Conservation (phyloP, 1,140 invertebrate genomes). For the Drosophila subobscura region DNA sequence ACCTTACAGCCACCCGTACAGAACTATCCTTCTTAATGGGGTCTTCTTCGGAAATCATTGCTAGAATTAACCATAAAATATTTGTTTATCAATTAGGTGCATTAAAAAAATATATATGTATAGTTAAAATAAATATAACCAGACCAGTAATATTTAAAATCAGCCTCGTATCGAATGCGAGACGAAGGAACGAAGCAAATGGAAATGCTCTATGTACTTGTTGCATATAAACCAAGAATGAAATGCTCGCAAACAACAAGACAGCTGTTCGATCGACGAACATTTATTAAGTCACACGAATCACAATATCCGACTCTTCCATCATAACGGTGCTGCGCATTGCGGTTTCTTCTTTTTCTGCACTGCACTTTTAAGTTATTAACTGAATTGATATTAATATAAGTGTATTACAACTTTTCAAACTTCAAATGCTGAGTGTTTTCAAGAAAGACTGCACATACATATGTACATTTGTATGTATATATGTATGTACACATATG, state of each 20-base stretch:
- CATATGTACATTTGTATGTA: conserved; percentile 23
- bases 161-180: background rate
- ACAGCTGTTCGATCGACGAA: too few species aligned
- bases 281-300: too few species aligned
- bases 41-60: conserved; percentile 32
- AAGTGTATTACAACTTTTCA: background rate
- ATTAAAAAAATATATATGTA: background rate
- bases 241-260: too few species aligned
- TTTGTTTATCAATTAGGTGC: background rate
- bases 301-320: too few species aligned
- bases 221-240: too few species aligned
- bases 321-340: too few species aligned
- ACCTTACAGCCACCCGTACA: conserved; percentile 44
- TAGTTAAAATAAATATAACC: background rate
- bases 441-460: conserved; percentile 1
- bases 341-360: too few species aligned
- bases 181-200: too few species aligned
- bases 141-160: background rate
- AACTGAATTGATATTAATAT: background rate
- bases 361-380: too few species aligned
- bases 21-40: conserved; percentile 18
- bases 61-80: conserved; percentile 11
- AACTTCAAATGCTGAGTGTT: conserved; percentile 1
- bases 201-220: too few species aligned
- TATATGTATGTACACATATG: conserved; percentile 13